A percentile compares a stretch with the other conserved stretches of the same genome.
phyloP scores from a whole-genome alignment of 2,797 vertebrate genomes.

The Centroberyx gerrardi region DNA sequence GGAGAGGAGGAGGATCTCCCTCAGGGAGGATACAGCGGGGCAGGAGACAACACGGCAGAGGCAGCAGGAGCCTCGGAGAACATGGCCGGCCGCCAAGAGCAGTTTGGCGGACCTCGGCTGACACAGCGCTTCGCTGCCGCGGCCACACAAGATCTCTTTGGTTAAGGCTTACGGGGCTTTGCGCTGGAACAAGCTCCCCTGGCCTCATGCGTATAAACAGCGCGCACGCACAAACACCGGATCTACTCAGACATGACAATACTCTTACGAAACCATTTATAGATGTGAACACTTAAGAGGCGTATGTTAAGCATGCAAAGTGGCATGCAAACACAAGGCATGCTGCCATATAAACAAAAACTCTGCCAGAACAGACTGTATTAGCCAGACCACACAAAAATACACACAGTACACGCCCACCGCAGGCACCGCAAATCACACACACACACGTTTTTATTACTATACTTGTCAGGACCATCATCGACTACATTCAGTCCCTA shows the following conservation, averaged over 20 bases:
- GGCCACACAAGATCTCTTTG: slow-evolving; percentile 68
- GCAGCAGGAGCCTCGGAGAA: slow-evolving; percentile 68
- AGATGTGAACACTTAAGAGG: slow-evolving; percentile 25
- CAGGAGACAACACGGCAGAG: slow-evolving; percentile 78
- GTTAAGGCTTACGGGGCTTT: slow-evolving; percentile 52
- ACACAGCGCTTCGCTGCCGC: slow-evolving; percentile 68
- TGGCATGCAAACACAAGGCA: slow-evolving; percentile 45
- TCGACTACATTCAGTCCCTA: too few relatives aligned
- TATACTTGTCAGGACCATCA: too few relatives aligned
- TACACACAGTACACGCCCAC: slow-evolving; percentile 4
- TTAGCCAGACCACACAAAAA: slow-evolving; percentile 62
- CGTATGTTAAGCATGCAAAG: slow-evolving; percentile 40
- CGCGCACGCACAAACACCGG: slow-evolving; percentile 34
- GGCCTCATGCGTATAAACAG: slow-evolving; percentile 54
- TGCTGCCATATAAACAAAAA: slow-evolving; percentile 33
- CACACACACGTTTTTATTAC: not conserved
- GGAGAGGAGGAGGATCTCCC: slow-evolving; percentile 64
- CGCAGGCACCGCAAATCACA: not conserved
- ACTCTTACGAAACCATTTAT: slow-evolving; percentile 32
- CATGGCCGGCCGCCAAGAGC: slow-evolving; percentile 68
- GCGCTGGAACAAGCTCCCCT: slow-evolving; percentile 42
- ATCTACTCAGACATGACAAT: slow-evolving; percentile 50
- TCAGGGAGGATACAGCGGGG: slow-evolving; percentile 67
- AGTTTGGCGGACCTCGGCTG: slow-evolving; percentile 67
- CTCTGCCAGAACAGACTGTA: slow-evolving; percentile 44